A percentile compares a stretch with the other conserved stretches of the same genome.
Evolutionary conservation across 2,888 invertebrate genomes (phyloP).

Genomic region (Bursaphelenchus okinawaensis): DNA sequence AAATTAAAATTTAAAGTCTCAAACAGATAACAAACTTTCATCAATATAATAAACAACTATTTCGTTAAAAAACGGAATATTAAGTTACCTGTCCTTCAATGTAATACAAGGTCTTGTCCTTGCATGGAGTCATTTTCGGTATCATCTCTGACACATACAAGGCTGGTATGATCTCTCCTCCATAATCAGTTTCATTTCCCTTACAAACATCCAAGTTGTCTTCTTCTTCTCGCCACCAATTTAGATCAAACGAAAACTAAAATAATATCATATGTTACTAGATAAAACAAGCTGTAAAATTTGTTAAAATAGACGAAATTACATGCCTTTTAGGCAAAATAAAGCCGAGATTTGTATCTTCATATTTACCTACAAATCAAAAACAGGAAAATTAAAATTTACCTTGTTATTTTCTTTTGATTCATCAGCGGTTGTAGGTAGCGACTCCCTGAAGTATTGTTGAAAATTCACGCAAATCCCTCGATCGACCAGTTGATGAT

Average conservation of each 20-base stretch:
- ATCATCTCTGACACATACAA: background rate
- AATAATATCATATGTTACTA: background rate
- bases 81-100: conserved; percentile 11
- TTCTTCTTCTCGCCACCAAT: conserved; percentile 4
- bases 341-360: background rate
- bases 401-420: background rate
- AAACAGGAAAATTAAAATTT: background rate
- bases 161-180: conserved; percentile 3
- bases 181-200: background rate
- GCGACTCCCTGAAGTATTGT: conserved; percentile 30
- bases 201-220: conserved; percentile 3
- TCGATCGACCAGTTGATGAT: conserved; percentile 10
- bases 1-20: too few relatives aligned
- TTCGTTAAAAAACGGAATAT: too few relatives aligned
- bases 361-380: background rate
- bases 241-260: conserved; percentile 1
- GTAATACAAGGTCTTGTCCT: conserved; percentile 3
- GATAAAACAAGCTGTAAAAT: too few relatives aligned
- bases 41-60: too few relatives aligned
- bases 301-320: too few relatives aligned
- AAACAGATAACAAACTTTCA: too few relatives aligned
- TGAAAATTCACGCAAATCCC: conserved; percentile 48
- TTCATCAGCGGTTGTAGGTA: conserved; percentile 17
- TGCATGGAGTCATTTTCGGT: background rate
- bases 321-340: background rate